These are phyloP conservation scores for Strigops habroptila DNA, from an alignment of 2,113 vertebrate genomes.

Conservation along the genomic window DNA sequence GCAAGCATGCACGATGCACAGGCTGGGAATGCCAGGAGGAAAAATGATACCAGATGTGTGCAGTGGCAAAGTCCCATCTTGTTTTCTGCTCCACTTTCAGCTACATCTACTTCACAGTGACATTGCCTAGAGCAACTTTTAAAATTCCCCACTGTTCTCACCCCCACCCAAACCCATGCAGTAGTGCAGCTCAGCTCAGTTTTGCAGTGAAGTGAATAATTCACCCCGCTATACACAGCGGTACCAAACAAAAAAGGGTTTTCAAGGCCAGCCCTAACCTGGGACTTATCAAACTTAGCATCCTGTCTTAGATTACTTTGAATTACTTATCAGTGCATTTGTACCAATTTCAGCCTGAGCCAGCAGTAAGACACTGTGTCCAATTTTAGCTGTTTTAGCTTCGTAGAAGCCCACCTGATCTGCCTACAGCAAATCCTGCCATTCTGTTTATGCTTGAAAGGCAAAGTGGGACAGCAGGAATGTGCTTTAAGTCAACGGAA, in stretches of 20 bases:
- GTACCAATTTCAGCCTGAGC: not conserved
- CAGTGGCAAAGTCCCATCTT: slow-evolving; percentile 8
- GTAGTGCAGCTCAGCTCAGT: not conserved
- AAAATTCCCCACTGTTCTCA: not conserved
- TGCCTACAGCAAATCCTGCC: not conserved
- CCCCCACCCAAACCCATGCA: not conserved
- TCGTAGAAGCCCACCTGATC: not conserved
- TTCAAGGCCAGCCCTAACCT: not conserved
- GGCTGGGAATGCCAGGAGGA: not conserved
- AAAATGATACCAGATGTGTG: not conserved
- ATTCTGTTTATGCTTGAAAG: not conserved
- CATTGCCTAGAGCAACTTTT: not conserved
- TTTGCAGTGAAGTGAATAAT: not conserved
- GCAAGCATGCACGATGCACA: accelerated
- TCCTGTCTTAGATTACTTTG: not conserved
- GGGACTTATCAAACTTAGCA: not conserved
- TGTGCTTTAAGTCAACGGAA: accelerated
- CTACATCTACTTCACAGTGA: not conserved
- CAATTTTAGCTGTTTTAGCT: not conserved
- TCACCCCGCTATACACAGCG: accelerated
- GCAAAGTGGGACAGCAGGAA: not conserved
- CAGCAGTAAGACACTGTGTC: not conserved
- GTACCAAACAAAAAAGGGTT: not conserved
- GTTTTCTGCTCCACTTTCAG: slow-evolving; percentile 35
- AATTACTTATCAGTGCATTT: accelerated